Conservation (phyloP, 2,888 invertebrate genomes). For the Agrochola lota region DNA sequence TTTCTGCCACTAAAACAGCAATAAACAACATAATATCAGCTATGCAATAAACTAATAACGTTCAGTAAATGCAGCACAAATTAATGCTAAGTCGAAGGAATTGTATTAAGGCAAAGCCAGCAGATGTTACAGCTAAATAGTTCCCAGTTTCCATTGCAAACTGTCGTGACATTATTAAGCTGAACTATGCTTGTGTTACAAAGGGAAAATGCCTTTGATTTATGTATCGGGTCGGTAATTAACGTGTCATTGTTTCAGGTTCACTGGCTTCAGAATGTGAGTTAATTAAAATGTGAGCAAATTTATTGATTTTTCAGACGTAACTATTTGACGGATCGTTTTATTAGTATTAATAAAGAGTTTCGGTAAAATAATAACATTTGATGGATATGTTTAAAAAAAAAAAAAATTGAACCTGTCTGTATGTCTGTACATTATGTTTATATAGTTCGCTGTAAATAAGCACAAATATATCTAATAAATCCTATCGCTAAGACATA, state of each 20-base stretch:
- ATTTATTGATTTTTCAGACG: not conserved
- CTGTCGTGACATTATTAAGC: constrained; percentile 5
- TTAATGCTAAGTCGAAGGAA: constrained; percentile 2
- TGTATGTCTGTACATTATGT: not conserved
- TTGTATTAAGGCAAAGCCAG: not conserved
- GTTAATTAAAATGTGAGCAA: constrained; percentile 14
- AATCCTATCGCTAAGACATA: not conserved
- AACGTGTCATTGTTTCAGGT: constrained; percentile 9
- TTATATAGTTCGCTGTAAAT: not conserved
- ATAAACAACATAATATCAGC: not conserved
- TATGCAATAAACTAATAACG: not conserved
- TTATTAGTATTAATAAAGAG: not conserved
- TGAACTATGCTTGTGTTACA: constrained; percentile 12
- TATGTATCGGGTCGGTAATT: constrained; percentile 1
- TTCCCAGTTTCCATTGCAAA: not conserved
- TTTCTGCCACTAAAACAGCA: not conserved
- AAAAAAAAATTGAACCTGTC: too few species aligned
- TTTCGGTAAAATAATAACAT: not conserved
- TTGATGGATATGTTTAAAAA: too few species aligned
- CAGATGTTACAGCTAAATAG: constrained; percentile 18
- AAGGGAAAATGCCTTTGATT: constrained; percentile 26
- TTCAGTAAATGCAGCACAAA: not conserved
- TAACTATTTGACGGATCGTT: not conserved
- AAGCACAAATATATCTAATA: not conserved
- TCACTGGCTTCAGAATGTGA: not conserved